Percentiles rank a stretch among this genome's conserved stretches.
Evolutionary conservation across 2,113 vertebrate species (phyloP).

Genomic region (Rhadina sibilatrix): DNA sequence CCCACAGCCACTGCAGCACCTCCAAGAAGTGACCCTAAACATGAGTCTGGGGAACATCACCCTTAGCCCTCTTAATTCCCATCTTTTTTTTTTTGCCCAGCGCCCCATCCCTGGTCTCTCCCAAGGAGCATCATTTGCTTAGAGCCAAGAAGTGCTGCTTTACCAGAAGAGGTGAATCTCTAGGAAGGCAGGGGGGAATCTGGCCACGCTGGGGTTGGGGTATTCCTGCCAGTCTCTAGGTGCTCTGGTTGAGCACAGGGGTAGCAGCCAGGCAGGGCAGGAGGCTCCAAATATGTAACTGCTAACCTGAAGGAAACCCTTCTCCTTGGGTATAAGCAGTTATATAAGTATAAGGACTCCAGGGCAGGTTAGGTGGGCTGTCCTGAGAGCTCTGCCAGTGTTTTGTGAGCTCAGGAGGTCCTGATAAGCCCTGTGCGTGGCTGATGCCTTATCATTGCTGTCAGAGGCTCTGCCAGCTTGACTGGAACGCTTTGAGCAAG

Average conservation of each 20-base stretch:
- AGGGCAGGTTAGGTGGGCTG: neutral
- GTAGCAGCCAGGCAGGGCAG: neutral
- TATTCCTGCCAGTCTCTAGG: neutral
- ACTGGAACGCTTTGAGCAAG: neutral
- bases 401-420: neutral
- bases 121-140: neutral
- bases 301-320: neutral
- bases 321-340: neutral
- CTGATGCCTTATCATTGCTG: neutral
- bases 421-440: neutral
- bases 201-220: neutral
- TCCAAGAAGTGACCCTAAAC: too few species aligned
- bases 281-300: neutral
- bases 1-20: rapidly evolving
- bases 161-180: neutral
- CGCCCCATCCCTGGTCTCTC: rapidly evolving
- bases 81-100: neutral
- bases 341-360: too few species aligned
- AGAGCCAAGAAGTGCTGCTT: neutral
- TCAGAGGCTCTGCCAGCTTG: neutral
- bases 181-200: neutral
- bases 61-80: neutral
- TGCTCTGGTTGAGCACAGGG: neutral
- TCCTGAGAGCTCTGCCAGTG: neutral
- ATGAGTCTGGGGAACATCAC: neutral